phyloP scores from a whole-genome alignment of 2,888 invertebrate species.

The Scaptomyza tumidula region DNA sequence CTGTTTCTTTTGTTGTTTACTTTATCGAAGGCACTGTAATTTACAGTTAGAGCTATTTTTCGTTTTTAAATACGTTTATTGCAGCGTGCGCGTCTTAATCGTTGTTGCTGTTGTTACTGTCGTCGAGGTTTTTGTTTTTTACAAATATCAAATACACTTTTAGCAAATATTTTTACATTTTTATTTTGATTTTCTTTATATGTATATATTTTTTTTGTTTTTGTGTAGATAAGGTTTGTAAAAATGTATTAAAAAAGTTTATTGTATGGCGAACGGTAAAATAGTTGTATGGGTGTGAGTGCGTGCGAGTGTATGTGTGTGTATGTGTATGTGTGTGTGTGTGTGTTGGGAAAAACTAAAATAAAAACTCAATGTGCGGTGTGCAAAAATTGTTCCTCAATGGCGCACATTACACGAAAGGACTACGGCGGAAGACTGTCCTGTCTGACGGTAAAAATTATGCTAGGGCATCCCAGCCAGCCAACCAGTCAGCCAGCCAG shows the following conservation, averaged over 20 bases:
- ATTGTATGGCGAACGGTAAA: constrained; percentile 36
- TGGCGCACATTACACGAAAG: constrained; percentile 80
- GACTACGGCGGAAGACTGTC: constrained; percentile 82
- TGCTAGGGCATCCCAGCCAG: constrained; percentile 36
- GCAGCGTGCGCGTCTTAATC: constrained; percentile 44
- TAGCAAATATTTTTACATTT: constrained; percentile 66
- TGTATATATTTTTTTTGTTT: constrained; percentile 5
- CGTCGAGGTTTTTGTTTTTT: constrained; percentile 11
- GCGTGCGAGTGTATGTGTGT: constrained; percentile 23
- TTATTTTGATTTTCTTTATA: constrained; percentile 6
- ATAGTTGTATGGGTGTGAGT: constrained; percentile 27
- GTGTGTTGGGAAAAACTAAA: constrained; percentile 58
- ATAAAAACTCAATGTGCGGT: constrained; percentile 69
- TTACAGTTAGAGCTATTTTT: constrained; percentile 73
- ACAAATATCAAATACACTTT: constrained; percentile 70
- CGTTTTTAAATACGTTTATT: constrained; percentile 45
- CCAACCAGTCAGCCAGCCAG: constrained; percentile 18
- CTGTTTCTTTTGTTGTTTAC: constrained; percentile 53
- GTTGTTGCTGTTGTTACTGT: constrained; percentile 24
- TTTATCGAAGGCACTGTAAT: constrained; percentile 74
- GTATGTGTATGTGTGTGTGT: constrained; percentile 31
- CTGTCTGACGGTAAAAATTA: constrained; percentile 48
- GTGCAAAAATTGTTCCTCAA: constrained; percentile 71
- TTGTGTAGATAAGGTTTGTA: constrained; percentile 31
- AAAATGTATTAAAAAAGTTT: constrained; percentile 52